Base-by-base conservation (phyloP, 2,797 vertebrate genomes). In the Scarus forsteni region DNA sequence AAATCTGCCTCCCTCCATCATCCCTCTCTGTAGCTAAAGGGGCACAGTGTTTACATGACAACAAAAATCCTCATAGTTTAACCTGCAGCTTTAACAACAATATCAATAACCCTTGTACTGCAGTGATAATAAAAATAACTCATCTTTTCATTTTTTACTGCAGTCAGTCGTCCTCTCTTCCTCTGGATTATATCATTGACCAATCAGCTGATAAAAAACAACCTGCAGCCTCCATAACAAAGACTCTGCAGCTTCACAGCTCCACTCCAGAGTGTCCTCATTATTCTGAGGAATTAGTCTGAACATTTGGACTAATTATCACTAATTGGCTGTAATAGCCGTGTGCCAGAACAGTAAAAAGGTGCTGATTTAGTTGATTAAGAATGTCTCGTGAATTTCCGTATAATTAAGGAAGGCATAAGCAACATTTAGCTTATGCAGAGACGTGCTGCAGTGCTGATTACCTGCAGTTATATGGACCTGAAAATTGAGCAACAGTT, bases 301-400 rank as follows among this genome's bases (percentile, higher is more conserved):
- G 86, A 90, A 88, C 86, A 87, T 92, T 92, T 86, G 82, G 77
- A 88, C 88, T 94, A 94, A 95, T 94, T 94, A 83, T 48, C 57
- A 56, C 89, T 94, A 95, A 95, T 94, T 94, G 90, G 73, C 82
- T 86, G 60, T 92, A 92, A 94, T 92, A 92, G 85, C 85, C 75
- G 68, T 79, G 85, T 83, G 90, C 90, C 84, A 85, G 90, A 88
- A 80, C 83, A 90, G 89, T 75, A 85, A 74, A 90, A 85, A 78
- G 84, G 81, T 86, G 64, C 88, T 92, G 92, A 92, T 94, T 94
- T 89, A 91, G 87, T 85, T 95, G 86, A 94, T 94, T 94, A 93
- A 90, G 88, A 91, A 91, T 89, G 85, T 89, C 89, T 92, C 89
- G 88, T 84, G 86, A 92, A 90, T 92, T 89, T 82, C 85, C 75